Percentiles rank a stretch among this genome's conserved stretches.
Conservation (phyloP, 2,113 vertebrate species). For the Haemorhous mexicanus region DNA sequence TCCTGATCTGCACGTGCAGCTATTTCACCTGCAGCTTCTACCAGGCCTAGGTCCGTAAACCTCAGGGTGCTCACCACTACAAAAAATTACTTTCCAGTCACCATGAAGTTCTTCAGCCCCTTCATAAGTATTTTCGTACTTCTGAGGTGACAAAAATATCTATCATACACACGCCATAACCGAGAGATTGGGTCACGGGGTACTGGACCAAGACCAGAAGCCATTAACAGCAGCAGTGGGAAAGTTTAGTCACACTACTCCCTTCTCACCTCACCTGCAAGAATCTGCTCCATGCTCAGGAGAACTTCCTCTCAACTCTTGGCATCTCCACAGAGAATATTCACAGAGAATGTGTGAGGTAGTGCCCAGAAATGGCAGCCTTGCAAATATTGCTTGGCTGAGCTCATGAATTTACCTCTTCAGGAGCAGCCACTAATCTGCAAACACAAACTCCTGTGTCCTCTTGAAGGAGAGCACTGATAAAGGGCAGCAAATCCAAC, state of each 20-base stretch:
- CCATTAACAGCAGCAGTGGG: slow-evolving; percentile 33
- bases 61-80: not conserved
- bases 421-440: not conserved
- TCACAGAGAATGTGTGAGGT: not conserved
- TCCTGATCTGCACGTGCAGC: slow-evolving; percentile 4
- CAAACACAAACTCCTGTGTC: not conserved
- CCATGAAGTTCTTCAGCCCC: slow-evolving; percentile 5
- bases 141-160: slow-evolving; percentile 34
- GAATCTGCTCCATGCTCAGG: not conserved
- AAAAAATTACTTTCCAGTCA: not conserved
- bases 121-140: not conserved
- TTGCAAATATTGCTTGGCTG: not conserved
- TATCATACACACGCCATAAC: slow-evolving; percentile 29
- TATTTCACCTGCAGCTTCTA: not conserved
- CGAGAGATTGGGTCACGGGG: slow-evolving; percentile 26
- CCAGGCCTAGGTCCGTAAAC: not conserved
- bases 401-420: not conserved
- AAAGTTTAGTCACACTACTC: slow-evolving; percentile 10
- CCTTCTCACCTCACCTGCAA: not conserved
- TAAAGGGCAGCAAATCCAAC: not conserved
- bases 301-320: not conserved
- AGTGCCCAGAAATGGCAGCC: not conserved
- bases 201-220: slow-evolving; percentile 27
- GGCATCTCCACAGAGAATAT: not conserved
- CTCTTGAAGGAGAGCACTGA: not conserved